phyloP scores from a whole-genome alignment of 1,140 invertebrate species.

The Drosophila leontia region DNA sequence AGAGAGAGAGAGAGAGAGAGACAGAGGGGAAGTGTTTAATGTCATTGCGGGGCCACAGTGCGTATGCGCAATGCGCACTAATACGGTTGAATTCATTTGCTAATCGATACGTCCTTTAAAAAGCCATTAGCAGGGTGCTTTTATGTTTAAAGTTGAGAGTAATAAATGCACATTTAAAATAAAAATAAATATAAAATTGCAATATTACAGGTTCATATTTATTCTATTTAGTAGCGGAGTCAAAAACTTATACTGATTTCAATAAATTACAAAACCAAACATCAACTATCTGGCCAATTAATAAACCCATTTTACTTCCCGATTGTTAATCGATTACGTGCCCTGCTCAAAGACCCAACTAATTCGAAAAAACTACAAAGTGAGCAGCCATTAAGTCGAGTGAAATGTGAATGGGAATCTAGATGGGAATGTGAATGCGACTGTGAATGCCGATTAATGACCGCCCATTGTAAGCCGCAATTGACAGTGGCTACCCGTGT shows the following conservation, averaged over 20 bases:
- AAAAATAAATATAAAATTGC: not conserved
- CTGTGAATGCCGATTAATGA: slow-evolving; percentile 41
- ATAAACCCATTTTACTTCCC: slow-evolving; percentile 4
- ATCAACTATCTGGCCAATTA: slow-evolving; percentile 1
- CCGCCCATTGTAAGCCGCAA: slow-evolving; percentile 38
- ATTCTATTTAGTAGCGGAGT: too few species aligned
- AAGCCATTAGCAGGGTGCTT: not conserved
- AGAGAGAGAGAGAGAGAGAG: too few species aligned
- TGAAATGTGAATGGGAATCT: slow-evolving; percentile 31
- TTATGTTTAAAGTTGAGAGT: not conserved
- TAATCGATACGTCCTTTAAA: slow-evolving; percentile 21
- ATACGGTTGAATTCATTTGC: slow-evolving; percentile 5
- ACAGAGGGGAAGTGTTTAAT: slow-evolving; percentile 4
- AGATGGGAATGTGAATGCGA: slow-evolving; percentile 21
- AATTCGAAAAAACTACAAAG: slow-evolving; percentile 24
- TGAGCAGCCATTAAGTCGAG: slow-evolving; percentile 34
- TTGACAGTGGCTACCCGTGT: slow-evolving; percentile 60
- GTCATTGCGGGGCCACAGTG: slow-evolving; percentile 17
- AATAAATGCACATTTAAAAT: not conserved
- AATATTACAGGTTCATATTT: not conserved
- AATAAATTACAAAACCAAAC: not conserved
- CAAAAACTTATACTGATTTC: not conserved
- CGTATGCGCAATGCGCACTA: slow-evolving; percentile 54
- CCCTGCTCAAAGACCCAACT: slow-evolving; percentile 11
- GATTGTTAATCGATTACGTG: slow-evolving; percentile 23